Conservation (phyloP, 2,888 invertebrate species). For the Melitaea athalia region DNA sequence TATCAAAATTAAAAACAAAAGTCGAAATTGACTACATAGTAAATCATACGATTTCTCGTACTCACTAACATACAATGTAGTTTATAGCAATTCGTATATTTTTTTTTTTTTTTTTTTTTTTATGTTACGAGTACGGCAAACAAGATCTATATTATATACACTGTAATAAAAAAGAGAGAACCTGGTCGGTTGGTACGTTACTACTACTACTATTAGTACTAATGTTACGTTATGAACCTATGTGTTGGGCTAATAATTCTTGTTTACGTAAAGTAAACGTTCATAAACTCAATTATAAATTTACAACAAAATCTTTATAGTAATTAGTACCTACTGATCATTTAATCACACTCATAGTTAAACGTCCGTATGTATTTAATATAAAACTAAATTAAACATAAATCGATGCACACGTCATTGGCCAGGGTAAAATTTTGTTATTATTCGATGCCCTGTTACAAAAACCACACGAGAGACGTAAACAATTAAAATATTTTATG, state of each 20-base stretch:
- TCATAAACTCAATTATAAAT: neutral
- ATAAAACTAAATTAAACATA: conserved; percentile 66
- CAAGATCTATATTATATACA: too few species aligned
- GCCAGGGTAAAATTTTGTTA: conserved; percentile 58
- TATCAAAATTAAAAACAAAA: too few species aligned
- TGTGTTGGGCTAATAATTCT: neutral
- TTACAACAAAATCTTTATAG: neutral
- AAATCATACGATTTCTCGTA: too few species aligned
- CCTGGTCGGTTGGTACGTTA: too few species aligned
- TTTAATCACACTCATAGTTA: conserved; percentile 17
- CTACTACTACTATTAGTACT: too few species aligned
- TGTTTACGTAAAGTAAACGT: neutral
- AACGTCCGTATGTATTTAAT: conserved; percentile 31
- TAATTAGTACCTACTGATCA: neutral
- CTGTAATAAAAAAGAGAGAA: too few species aligned
- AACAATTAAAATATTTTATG: conserved; percentile 66
- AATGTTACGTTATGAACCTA: too few species aligned
- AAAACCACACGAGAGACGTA: conserved; percentile 66
- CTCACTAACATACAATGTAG: too few species aligned
- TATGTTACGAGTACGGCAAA: too few species aligned
- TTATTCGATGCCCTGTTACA: conserved; percentile 58
- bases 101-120: too few species aligned
- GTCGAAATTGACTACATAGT: too few species aligned
- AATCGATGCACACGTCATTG: conserved; percentile 59
- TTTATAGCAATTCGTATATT: too few species aligned